Conservation (phyloP, 2,113 vertebrate genomes). For the Loxodonta africana region DNA sequence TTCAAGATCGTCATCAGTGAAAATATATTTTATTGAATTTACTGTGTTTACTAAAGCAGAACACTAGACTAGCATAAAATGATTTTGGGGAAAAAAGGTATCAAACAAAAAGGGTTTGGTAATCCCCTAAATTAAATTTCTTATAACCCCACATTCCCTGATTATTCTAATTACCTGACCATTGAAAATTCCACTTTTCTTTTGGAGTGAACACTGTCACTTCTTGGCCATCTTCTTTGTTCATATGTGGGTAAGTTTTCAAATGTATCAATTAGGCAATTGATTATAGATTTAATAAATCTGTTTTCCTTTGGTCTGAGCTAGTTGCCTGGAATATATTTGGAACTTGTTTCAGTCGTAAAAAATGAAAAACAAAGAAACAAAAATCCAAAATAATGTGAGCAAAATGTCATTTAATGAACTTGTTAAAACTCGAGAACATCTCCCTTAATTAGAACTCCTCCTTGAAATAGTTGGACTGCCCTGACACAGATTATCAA, state of each 20-base stretch:
- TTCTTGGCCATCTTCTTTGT: slow-evolving; percentile 30
- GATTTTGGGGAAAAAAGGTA: background rate
- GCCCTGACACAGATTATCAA: background rate
- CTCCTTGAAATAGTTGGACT: background rate
- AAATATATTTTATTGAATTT: slow-evolving; percentile 26
- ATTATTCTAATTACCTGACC: slow-evolving; percentile 45
- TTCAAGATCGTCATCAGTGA: slow-evolving; percentile 17
- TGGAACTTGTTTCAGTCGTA: background rate
- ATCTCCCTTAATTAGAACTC: background rate
- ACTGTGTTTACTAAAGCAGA: slow-evolving; percentile 1
- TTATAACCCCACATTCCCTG: background rate
- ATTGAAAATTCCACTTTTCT: slow-evolving; percentile 49
- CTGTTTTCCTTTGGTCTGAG: slow-evolving; percentile 44
- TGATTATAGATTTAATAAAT: slow-evolving; percentile 46
- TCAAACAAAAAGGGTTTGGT: slow-evolving; percentile 3
- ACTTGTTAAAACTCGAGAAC: background rate
- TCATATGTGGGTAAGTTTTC: slow-evolving; percentile 33
- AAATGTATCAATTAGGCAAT: background rate
- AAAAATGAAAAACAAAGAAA: slow-evolving; percentile 38
- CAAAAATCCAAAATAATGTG: slow-evolving; percentile 26
- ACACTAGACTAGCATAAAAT: slow-evolving; percentile 26
- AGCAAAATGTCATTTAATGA: slow-evolving; percentile 23
- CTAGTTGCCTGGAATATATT: slow-evolving; percentile 8
- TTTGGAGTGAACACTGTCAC: slow-evolving; percentile 35
- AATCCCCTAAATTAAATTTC: slow-evolving; percentile 41